Base-by-base conservation (phyloP, 2,888 invertebrate species). In the Sarcophaga caerulescens region DNA sequence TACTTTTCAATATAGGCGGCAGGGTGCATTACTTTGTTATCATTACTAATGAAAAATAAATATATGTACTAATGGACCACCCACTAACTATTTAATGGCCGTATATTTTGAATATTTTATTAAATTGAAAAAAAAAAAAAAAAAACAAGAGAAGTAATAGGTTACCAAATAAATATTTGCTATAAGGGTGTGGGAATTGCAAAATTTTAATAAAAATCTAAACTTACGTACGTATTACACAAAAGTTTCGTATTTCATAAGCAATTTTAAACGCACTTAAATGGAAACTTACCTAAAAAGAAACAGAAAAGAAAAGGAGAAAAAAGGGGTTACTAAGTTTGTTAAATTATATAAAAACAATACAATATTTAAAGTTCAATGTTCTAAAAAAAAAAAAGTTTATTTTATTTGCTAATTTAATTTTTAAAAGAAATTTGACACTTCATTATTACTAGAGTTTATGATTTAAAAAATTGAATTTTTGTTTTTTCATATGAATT, bases 251-350 rank as follows among this genome's bases (percentile, higher is more conserved):
- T 12, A 44, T 66, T 66, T 44, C 35, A 12, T 3, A 63, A 21
- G 4, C 5, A 25, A 0, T 63, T 71, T 70, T 59, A 11, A 17
- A 60, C 19, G 45, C n/a, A 3, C 10, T 35, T 35, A 12, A 11
- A 23, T 44, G 23, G 66, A 60, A 81, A 87, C 88, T 88, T 87
- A 87, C 88, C 87, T 87, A 74, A 70, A 88, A 88, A 76, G 75
- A 87, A 87, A 62, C 11, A 70, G 52, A 76, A 59, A 74, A 23
- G 60, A 81, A 78, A n/a, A n/a, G n/a, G 17, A 21, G 12, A 12
- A 63, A 35, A 77, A 35, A 35, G 35, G 35, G 35, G 8, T 85
- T 65, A 81, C 69, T 68, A 62, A 25, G 68, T 62, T 62, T 60
- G 62, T 74, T 8, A 47, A 57, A 59, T 66, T 45, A 12, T 35